phyloP scores from a whole-genome alignment of 2,113 vertebrate species.

The Panthera uncia region DNA sequence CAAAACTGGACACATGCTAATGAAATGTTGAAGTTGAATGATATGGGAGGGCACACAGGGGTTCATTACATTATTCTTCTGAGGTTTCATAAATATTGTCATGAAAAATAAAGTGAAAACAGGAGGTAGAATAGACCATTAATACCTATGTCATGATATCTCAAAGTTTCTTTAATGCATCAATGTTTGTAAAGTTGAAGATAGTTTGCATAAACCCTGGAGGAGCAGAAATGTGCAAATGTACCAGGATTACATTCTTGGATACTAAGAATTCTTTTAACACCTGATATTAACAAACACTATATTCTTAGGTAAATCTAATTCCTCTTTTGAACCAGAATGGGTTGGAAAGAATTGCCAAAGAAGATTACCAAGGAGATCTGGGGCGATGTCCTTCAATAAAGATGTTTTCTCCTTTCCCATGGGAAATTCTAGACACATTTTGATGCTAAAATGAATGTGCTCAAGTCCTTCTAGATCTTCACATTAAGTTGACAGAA shows the following conservation, averaged over 20 bases:
- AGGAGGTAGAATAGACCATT: neutral
- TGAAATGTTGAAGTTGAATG: neutral
- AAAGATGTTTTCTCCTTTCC: neutral
- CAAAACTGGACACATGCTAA: neutral
- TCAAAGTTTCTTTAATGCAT: neutral
- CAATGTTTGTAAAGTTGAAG: neutral
- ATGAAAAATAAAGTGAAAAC: neutral
- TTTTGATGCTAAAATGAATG: neutral
- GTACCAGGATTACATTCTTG: conserved; percentile 58
- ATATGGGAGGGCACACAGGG: neutral
- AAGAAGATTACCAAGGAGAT: conserved; percentile 49
- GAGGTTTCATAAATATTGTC: neutral
- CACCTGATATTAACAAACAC: conserved; percentile 62
- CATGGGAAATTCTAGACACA: neutral
- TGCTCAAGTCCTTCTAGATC: neutral
- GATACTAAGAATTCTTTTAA: conserved; percentile 68
- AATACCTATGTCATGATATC: neutral
- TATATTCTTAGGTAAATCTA: conserved; percentile 64
- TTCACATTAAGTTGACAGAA: neutral
- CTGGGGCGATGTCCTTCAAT: neutral
- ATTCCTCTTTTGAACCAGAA: conserved; percentile 68
- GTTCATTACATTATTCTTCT: neutral
- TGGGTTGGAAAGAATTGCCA: neutral
- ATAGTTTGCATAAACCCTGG: neutral
- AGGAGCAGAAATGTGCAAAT: neutral